Percentiles rank a stretch among this genome's conserved stretches.
phyloP scores from a whole-genome alignment of 1,140 invertebrate species.

The Argopecten irradians region DNA sequence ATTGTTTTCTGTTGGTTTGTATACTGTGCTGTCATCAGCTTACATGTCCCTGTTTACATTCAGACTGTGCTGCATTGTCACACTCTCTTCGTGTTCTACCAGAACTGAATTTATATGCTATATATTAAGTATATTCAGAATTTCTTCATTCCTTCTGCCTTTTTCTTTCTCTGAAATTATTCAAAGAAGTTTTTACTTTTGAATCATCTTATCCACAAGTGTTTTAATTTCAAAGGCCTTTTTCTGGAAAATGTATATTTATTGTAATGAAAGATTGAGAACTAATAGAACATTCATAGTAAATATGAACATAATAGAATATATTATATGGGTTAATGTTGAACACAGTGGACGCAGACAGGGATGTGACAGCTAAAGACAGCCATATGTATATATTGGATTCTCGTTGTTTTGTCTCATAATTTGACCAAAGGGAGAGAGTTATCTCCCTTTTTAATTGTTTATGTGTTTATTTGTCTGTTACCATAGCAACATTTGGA shows the following conservation, averaged over 20 bases:
- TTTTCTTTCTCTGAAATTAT: no score
- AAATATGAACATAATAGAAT: no score
- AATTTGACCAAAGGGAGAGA: neutral
- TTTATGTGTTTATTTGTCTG: conserved; percentile 3
- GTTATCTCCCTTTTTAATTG: conserved; percentile 13
- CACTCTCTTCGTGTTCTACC: neutral
- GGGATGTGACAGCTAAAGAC: neutral
- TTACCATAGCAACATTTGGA: neutral
- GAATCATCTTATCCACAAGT: no score
- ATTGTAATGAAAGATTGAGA: no score
- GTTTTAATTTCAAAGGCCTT: no score
- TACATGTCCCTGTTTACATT: neutral
- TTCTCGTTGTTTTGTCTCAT: conserved; percentile 4
- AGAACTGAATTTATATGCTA: no score
- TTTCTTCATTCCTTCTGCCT: no score
- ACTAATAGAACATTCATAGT: no score
- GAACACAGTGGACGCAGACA: neutral
- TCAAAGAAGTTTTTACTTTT: no score
- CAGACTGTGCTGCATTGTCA: neutral
- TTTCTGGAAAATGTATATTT: no score
- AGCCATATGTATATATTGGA: neutral
- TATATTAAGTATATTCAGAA: no score
- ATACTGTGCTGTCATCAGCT: neutral
- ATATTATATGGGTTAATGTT: no score
- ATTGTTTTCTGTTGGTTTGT: conserved; percentile 15